phyloP scores from a whole-genome alignment of 2,888 invertebrate genomes.

The Heterodera filipjevi region DNA sequence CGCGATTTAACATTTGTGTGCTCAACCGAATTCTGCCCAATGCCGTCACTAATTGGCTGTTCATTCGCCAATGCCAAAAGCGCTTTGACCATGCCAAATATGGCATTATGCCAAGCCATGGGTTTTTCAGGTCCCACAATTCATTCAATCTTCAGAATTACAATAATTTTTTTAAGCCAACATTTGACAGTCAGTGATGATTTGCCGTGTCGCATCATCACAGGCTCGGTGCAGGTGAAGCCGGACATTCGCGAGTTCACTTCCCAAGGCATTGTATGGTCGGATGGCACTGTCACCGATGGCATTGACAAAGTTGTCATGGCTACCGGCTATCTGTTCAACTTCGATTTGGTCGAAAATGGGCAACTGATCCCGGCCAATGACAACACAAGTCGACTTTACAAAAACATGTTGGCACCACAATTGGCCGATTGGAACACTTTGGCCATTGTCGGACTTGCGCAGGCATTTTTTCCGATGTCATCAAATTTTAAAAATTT shows the following conservation, averaged over 20 bases:
- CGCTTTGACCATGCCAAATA: slow-evolving; percentile 66
- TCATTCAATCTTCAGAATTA: too few species aligned
- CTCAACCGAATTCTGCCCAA: slow-evolving; percentile 2
- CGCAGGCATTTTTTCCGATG: slow-evolving; percentile 56
- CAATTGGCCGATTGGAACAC: slow-evolving; percentile 62
- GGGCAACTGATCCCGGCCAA: slow-evolving; percentile 50
- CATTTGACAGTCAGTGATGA: slow-evolving; percentile 67
- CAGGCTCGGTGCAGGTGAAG: slow-evolving; percentile 51
- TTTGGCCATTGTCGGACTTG: slow-evolving; percentile 67
- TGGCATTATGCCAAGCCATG: slow-evolving; percentile 66
- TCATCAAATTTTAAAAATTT: background rate
- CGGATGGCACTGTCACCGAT: slow-evolving; percentile 49
- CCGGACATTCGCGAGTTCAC: slow-evolving; percentile 52
- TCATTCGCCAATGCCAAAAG: slow-evolving; percentile 24
- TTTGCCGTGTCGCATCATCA: slow-evolving; percentile 67
- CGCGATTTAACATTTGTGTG: slow-evolving; percentile 19
- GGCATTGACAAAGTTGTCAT: slow-evolving; percentile 48
- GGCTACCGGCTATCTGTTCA: slow-evolving; percentile 47
- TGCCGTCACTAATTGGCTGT: background rate
- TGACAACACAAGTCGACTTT: slow-evolving; percentile 63
- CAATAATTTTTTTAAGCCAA: too few species aligned
- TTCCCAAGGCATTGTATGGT: slow-evolving; percentile 47
- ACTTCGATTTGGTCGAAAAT: slow-evolving; percentile 37
- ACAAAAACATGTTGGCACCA: slow-evolving; percentile 67
- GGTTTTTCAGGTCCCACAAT: slow-evolving; percentile 28